Evolutionary conservation across 1,140 invertebrate genomes (phyloP), one percentile per base, ranked within the genome.

Genomic region (Chlorops oryzae): DNA sequence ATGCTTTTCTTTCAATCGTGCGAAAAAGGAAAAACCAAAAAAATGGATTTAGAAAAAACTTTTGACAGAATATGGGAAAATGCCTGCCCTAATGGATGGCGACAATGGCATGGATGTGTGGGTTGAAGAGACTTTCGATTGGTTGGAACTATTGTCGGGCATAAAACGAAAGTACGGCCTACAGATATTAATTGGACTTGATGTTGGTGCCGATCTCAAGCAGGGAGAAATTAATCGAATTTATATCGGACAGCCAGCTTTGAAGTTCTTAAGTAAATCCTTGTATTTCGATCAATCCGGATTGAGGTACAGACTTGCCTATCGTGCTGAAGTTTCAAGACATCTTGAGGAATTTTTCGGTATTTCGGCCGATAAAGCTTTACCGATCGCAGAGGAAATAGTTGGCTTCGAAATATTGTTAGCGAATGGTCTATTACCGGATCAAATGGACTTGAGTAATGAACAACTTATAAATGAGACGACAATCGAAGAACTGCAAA

Each of bases 341-440:
- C 46, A 24, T 12, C 23, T 68, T 13, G 15, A 40, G 2, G 28
- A 13, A 2, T 65, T 45, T 28, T 25, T 69, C 38, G 54, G 43
- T 5, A 32, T 68, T 3, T 5, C 47, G 0, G 20, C 27, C 6
- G 9, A 51, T 4, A 7, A 59, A 38, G 59, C 59, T 2, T 25
- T 37, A 2, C 0, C 37, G 15, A 55, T 56, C 3, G 62, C 65
- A 15, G 25, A 32, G 3, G 61, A 69, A 27, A 28, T 68, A 2
- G 3, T 69, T 2, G 25, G 67, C n/a, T 63, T 69, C 38, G 65
- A 68, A 48, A 51, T 65, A 13, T 38, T 52, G 10, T 47, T 69
- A n/a, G 65, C 65, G 2, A 17, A 41, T 2, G 65, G 62, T 0
- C 24, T 67, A 0, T 5, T 54, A 1, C 48, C 63, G 44, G 56